Evolutionary conservation across 2,113 vertebrate species (phyloP), one percentile per base, ranked within the genome.

Genomic region (Dicentrarchus labrax): DNA sequence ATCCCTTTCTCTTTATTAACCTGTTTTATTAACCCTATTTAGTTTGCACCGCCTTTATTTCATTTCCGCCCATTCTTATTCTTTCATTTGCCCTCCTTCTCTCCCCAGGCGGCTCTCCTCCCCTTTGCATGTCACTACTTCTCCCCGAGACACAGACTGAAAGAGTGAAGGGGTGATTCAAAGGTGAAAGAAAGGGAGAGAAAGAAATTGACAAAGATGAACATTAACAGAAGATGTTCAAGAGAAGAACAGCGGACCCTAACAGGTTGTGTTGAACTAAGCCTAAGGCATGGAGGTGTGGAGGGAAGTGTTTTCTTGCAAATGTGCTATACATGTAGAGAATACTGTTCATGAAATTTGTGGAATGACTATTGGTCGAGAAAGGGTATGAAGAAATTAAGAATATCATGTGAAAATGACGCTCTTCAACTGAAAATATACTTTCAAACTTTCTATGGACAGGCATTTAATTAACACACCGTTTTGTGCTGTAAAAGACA

Each of bases 61-160:
- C 19, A 72, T 47, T 78, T 84, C 51, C 17, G 8, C 47, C 84
- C 76, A 77, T 92, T 90, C 88, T 91, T 84, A 91, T 91, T 83
- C 70, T 86, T 91, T 91, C 67, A 93, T 91, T 88, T 92, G 85
- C 88, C 88, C 88, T 90, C 86, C 90, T 86, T 93, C 83, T 92
- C 89, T 94, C 86, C 90, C 89, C 90, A 94, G 91, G 87, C 93
- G 83, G 76, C 92, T 94, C 78, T 94, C 92, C 82, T 95, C 93
- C 91, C 93, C 95, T 88, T 94, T 95, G 94, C 94, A 94, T 94
- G 92, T 95, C 91, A 91, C 92, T 87, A 75, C 94, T 89, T 85
- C 94, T 91, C 91, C 94, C 92, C 84, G 86, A 95, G 90, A 94
- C 93, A 88, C 93, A 90, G 91, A 94, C 89, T 89, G 94, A 95